Base-by-base conservation (phyloP, 2,888 invertebrate species). In the Drosophila lacicola region DNA sequence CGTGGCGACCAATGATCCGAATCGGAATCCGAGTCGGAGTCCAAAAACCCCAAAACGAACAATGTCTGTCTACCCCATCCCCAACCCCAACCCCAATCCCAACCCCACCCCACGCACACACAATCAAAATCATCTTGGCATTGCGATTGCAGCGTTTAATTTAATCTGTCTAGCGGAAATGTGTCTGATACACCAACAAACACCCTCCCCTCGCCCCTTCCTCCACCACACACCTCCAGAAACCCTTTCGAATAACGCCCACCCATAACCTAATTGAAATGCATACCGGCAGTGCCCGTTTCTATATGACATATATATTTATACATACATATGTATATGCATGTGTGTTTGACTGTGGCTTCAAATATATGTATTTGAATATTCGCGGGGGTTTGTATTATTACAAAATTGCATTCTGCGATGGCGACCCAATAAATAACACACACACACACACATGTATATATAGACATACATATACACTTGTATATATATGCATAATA, bases 341-440 rank as follows among this genome's bases (percentile, higher is more conserved):
- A 4, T 11, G 11, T 37, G n/a, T 37, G 5, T 37, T 54, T 34
- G 33, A 9, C 41, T 44, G 4, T 55, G 14, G n/a, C 34, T n/a
- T 33, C 11, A 66, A n/a, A 44, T 46, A 44, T 34, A 44, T 46
- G 37, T 34, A 71, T 74, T 74, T 64, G 25, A 47, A 74, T 58
- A 77, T 56, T 56, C 47, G 72, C 58, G 63, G 72, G 49, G 67
- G 77, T 37, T 67, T 72, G 62, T 39, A 61, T 60, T 69, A 74
- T 84, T 81, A 68, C 79, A 88, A 73, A 87, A 84, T 73, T 76
- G 50, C 76, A 87, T 82, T 82, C 85, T 78, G 60, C 66, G 62
- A 36, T 69, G 51, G 70, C 74, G 74, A 87, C 82, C 87, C 68
- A 84, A 70, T 75, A 75, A 66, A 70, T 65, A 60, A 41, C 33